phyloP scores from a whole-genome alignment of 2,797 vertebrate genomes.

The Trichosurus vulpecula region DNA sequence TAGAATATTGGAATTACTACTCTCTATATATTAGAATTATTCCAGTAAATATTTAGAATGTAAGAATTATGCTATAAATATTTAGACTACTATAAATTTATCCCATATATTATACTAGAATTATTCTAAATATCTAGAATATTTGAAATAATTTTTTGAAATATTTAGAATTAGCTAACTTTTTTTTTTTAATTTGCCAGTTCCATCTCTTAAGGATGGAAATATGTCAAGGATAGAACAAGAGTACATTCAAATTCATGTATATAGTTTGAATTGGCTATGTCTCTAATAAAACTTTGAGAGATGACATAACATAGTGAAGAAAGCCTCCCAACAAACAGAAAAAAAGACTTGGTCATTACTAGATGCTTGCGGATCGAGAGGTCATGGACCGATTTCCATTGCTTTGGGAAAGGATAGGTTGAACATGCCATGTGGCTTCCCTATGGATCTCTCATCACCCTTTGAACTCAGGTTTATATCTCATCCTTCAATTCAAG shows the following conservation, averaged over 20 bases:
- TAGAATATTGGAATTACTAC: neutral
- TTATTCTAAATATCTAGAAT: neutral
- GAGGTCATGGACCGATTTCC: neutral
- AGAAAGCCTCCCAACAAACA: neutral
- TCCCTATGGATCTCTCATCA: neutral
- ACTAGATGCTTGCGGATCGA: neutral
- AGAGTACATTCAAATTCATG: neutral
- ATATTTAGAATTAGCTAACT: constrained; percentile 29
- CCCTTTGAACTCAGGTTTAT: neutral
- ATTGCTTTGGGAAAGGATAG: neutral
- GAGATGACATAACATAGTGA: neutral
- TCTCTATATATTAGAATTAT: neutral
- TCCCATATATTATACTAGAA: neutral
- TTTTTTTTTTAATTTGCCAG: neutral
- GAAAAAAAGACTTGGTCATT: neutral
- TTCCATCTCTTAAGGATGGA: neutral
- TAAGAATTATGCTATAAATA: neutral
- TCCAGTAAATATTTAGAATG: neutral
- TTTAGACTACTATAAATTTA: neutral
- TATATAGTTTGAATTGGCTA: neutral
- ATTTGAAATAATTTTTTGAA: neutral
- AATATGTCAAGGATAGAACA: neutral
- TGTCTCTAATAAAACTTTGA: neutral
- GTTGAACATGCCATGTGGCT: neutral
- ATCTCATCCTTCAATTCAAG: neutral